phyloP scores from a whole-genome alignment of 2,113 vertebrate species.

The Dendropsophus ebraccatus region DNA sequence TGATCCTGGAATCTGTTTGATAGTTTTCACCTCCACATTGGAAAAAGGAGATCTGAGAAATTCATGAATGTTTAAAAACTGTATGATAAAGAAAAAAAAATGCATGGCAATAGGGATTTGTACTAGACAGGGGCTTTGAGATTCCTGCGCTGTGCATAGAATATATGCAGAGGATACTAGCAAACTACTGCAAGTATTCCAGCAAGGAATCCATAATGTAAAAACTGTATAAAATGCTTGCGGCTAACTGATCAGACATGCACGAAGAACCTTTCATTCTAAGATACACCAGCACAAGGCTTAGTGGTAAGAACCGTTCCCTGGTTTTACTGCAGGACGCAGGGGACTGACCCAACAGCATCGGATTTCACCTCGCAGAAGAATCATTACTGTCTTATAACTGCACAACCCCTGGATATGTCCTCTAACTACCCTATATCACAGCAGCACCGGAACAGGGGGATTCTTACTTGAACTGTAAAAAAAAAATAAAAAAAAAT shows the following conservation, averaged over 20 bases:
- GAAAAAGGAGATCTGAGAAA: conserved; percentile 17
- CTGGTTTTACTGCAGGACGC: not conserved
- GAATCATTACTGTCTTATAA: not conserved
- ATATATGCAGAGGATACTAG: not conserved
- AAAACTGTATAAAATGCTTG: not conserved
- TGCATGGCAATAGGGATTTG: not conserved
- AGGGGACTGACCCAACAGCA: not conserved
- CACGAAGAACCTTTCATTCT: not conserved
- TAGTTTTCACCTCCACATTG: conserved; percentile 7
- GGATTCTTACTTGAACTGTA: not conserved
- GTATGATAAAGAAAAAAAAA: not conserved
- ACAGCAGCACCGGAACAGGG: not conserved
- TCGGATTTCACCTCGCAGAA: not conserved
- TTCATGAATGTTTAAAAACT: conserved; percentile 19
- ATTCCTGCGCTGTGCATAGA: not conserved
- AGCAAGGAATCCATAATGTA: not conserved
- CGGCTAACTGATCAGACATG: conserved; percentile 31
- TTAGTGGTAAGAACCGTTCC: not conserved
- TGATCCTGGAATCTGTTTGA: not conserved
- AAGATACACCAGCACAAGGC: not conserved
- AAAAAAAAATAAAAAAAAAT: too few species aligned
- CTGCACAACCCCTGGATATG: not conserved
- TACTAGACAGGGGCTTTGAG: not conserved
- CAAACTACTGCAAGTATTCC: not conserved
- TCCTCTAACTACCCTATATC: not conserved